These are phyloP conservation scores for Drosophila kambysellisi DNA, from an alignment of 2,888 invertebrate genomes.

Conservation along the genomic window DNA sequence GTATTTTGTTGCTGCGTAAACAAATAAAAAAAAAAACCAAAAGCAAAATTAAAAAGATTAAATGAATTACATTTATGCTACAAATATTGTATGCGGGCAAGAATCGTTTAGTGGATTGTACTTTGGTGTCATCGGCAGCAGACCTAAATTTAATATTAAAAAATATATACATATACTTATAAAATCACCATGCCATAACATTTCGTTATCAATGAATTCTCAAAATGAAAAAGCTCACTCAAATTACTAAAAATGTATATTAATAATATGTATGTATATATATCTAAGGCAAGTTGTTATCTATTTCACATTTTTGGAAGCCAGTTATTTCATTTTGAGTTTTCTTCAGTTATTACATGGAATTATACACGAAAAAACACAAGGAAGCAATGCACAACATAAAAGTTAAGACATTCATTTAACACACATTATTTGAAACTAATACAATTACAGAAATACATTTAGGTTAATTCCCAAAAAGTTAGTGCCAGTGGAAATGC, in stretches of 20 bases:
- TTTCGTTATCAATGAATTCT: constrained; percentile 2
- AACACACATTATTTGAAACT: constrained; percentile 28
- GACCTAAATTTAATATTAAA: constrained; percentile 12
- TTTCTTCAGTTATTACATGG: constrained; percentile 38
- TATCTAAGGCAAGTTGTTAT: constrained; percentile 3
- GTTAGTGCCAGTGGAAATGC: constrained; percentile 15
- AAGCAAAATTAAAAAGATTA: constrained; percentile 4
- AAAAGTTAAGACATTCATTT: constrained; percentile 27
- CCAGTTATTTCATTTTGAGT: constrained; percentile 15
- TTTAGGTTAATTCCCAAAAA: constrained; percentile 22
- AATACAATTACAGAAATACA: constrained; percentile 41
- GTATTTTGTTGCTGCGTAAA: constrained; percentile 60
- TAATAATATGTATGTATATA: background rate
- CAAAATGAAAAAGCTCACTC: constrained; percentile 7
- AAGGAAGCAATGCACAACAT: constrained; percentile 27
- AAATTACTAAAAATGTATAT: background rate
- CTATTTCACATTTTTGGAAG: background rate
- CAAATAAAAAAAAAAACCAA: constrained; percentile 16
- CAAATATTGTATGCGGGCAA: constrained; percentile 40
- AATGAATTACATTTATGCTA: constrained; percentile 1
- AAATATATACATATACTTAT: constrained; percentile 3
- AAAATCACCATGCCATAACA: constrained; percentile 26
- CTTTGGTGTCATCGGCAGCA: constrained; percentile 62
- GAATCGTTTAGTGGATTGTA: constrained; percentile 53
- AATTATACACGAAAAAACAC: constrained; percentile 5